Base-by-base conservation (phyloP, 2,888 invertebrate species). In the Diaperis boleti region DNA sequence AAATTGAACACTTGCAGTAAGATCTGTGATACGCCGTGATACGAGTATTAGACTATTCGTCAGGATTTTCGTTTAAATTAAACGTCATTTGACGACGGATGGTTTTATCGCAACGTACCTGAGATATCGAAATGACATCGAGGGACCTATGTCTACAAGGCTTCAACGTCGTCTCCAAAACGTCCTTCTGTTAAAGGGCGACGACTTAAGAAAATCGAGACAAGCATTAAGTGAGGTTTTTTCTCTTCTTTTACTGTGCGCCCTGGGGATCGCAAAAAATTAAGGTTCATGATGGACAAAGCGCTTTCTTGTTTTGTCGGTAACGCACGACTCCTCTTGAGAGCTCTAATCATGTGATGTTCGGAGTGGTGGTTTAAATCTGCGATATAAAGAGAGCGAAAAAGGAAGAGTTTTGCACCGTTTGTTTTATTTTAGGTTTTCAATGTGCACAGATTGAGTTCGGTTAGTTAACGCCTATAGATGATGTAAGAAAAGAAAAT, bases 31-130 rank as follows among this genome's bases (percentile, higher is more conserved):
- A 35, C 17, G 37, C 39, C 52, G 52, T 39, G 52, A 54, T 60
- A 31, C 45, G 54, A 60, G n/a, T n/a, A 61, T 55, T 55, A 47
- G 45, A 13, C 33, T 39, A 62, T 52, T 62, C 50, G 44, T 62
- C 50, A 37, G 44, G 56, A 42, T 57, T 31, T 47, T 56, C 33
- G 39, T 50, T 31, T 6, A 39, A 59, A 62, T 62, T 62, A 62
- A 62, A 57, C 18, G 57, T 57, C 62, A 54, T 60, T 54, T 54
- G 52, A 59, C 29, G 59, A 49, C 4, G 57, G 57, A 47, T 47
- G 41, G 50, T 60, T 60, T 52, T 60, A 60, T 60, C 60, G 52
- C 26, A 44, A 7, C 20, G 41, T 39, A 31, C 33, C 49, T 44
- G 39, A 39, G 59, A 50, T 49, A 59, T 41, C 37, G 47, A 57